phyloP scores from a whole-genome alignment of 2,888 invertebrate species.

The Shargacucullia verbasci region DNA sequence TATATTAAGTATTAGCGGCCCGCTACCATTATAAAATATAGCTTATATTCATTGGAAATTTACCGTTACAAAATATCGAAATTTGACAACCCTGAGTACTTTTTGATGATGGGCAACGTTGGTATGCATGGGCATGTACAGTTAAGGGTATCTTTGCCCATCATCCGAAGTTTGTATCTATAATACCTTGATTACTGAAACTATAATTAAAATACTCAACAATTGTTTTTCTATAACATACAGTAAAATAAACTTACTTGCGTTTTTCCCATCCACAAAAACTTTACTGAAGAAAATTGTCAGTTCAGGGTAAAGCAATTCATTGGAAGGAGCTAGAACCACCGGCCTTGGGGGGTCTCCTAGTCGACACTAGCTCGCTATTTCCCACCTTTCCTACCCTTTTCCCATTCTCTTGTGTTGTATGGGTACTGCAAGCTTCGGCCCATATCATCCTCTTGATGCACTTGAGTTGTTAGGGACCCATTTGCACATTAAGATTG shows the following conservation, averaged over 20 bases:
- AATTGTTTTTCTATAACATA: constrained; percentile 1
- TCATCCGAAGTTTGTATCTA: not conserved
- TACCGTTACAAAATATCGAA: not conserved
- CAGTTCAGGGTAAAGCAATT: too few relatives aligned
- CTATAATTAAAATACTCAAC: not conserved
- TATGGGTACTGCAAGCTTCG: too few relatives aligned
- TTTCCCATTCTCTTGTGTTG: too few relatives aligned
- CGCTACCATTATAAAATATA: not conserved
- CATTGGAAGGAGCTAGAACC: too few relatives aligned
- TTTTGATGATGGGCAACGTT: not conserved
- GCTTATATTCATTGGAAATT: not conserved
- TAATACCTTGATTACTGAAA: not conserved
- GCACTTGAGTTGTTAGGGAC: too few relatives aligned
- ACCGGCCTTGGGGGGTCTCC: too few relatives aligned
- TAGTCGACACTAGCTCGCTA: too few relatives aligned
- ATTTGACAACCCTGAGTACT: constrained; percentile 1
- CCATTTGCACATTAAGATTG: too few relatives aligned
- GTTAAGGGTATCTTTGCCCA: not conserved
- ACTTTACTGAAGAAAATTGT: too few relatives aligned
- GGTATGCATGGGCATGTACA: not conserved
- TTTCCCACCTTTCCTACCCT: too few relatives aligned
- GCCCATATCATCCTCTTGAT: too few relatives aligned
- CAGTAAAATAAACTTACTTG: constrained; percentile 1
- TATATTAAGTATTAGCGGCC: not conserved
- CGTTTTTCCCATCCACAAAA: too few relatives aligned